phyloP scores from a whole-genome alignment of 2,888 invertebrate species.

The Andrena bicolor region DNA sequence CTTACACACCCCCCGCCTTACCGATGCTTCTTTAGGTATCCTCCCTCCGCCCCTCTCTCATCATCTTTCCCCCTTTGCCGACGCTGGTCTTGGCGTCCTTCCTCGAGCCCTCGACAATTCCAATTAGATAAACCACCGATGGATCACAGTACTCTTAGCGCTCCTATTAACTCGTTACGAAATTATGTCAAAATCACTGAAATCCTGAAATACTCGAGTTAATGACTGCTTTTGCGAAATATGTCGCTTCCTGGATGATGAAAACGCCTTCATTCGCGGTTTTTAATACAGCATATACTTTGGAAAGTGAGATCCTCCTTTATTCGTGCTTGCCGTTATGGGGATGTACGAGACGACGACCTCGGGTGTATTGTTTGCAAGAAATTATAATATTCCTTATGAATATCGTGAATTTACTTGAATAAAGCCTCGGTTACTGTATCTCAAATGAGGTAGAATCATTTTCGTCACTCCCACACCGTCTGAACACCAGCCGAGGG shows the following conservation, averaged over 20 bases:
- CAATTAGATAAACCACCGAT: slow-evolving; percentile 84
- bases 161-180: slow-evolving; percentile 69
- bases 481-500: slow-evolving; percentile 55
- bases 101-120: slow-evolving; percentile 81
- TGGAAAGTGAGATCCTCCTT: no score
- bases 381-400: no score
- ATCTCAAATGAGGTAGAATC: slow-evolving; percentile 57
- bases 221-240: slow-evolving; percentile 6
- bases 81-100: slow-evolving; percentile 59
- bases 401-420: slow-evolving; percentile 37
- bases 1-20: slow-evolving; percentile 73
- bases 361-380: no score
- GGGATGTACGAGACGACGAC: no score
- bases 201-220: slow-evolving; percentile 66
- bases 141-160: slow-evolving; percentile 82
- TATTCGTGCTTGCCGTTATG: no score
- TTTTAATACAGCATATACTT: no score
- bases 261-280: no score
- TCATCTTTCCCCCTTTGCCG: slow-evolving; percentile 33
- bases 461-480: slow-evolving; percentile 58
- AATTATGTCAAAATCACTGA: slow-evolving; percentile 44
- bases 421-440: not conserved
- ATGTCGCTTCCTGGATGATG: no score
- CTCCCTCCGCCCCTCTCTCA: slow-evolving; percentile 12
- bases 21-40: slow-evolving; percentile 60